These are phyloP conservation scores for Cantharis rustica DNA, from an alignment of 2,888 invertebrate genomes.

Conservation along the genomic window DNA sequence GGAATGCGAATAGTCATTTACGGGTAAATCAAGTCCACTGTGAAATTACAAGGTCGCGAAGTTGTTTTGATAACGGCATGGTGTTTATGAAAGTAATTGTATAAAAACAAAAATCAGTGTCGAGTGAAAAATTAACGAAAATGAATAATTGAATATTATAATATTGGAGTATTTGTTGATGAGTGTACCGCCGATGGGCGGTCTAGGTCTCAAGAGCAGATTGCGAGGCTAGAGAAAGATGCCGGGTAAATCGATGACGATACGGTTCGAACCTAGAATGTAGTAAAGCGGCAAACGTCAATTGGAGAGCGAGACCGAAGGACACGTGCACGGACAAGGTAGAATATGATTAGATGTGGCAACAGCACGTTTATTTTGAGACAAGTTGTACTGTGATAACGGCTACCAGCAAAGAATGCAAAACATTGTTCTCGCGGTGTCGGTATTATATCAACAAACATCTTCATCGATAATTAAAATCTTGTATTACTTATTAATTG, in stretches of 20 bases:
- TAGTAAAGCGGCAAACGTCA: slow-evolving; percentile 26
- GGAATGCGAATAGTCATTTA: neutral
- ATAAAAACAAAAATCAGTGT: neutral
- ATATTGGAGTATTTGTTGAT: slow-evolving; percentile 1
- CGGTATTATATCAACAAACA: neutral
- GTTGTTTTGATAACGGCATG: neutral
- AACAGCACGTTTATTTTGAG: slow-evolving; percentile 32
- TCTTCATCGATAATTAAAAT: neutral
- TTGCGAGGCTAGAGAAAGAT: slow-evolving; percentile 31
- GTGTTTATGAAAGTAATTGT: neutral
- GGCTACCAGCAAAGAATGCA: slow-evolving; percentile 10
- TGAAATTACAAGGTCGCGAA: neutral
- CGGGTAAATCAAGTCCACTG: neutral
- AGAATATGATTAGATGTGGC: slow-evolving; percentile 25
- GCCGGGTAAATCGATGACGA: slow-evolving; percentile 35
- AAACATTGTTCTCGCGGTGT: slow-evolving; percentile 5
- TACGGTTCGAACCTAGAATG: slow-evolving; percentile 17
- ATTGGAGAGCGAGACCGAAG: slow-evolving; percentile 4
- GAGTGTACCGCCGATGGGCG: slow-evolving; percentile 16
- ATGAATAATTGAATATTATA: neutral
- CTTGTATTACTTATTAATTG: neutral
- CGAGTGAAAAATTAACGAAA: neutral
- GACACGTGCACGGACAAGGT: slow-evolving; percentile 24
- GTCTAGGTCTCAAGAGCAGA: slow-evolving; percentile 18
- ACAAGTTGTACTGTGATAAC: slow-evolving; percentile 23